Evolutionary conservation across 1,140 invertebrate genomes (phyloP), one percentile per base, ranked within the genome.

Genomic region (Leguminivora glycinivorella): DNA sequence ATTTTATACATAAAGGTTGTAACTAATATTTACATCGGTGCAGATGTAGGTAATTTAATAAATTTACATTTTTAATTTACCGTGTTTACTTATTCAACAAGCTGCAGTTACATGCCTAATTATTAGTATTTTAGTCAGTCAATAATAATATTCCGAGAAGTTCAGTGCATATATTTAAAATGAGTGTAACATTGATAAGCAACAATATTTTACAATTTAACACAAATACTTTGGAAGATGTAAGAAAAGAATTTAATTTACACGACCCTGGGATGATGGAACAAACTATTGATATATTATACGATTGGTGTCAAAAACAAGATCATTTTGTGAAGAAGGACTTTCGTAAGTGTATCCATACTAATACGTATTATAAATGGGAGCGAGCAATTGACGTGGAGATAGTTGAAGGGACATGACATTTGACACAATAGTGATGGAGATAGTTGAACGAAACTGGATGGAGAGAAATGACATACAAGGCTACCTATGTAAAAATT

Each of bases 321-420:
- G 56, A 70, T 6, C 82, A 84, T 74, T 82, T 84, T 63, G 26
- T 70, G 1, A 77, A 69, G 10, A 84, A 78, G 60, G 75, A 81
- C 60, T 82, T 77, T 69, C 38, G 82, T 84, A 67, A 82, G 80
- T 77, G 60, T 22, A 43, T n/a, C n/a, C n/a, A n/a, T n/a, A n/a
- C n/a, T n/a, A n/a, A n/a, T n/a, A n/a, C n/a, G n/a, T n/a, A n/a
- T n/a, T n/a, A n/a, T n/a, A n/a, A n/a, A n/a, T n/a, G n/a, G n/a
- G n/a, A n/a, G n/a, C n/a, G n/a, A n/a, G n/a, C n/a, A n/a, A n/a
- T n/a, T n/a, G n/a, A n/a, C n/a, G n/a, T n/a, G n/a, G n/a, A n/a
- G n/a, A n/a, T n/a, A n/a, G n/a, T n/a, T n/a, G n/a, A n/a, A n/a
- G n/a, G n/a, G n/a, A n/a, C n/a, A n/a, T n/a, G n/a, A n/a, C n/a